Evolutionary conservation across 2,113 vertebrate species (phyloP), one percentile per base, ranked within the genome.

Genomic region (Nycticorax nycticorax): DNA sequence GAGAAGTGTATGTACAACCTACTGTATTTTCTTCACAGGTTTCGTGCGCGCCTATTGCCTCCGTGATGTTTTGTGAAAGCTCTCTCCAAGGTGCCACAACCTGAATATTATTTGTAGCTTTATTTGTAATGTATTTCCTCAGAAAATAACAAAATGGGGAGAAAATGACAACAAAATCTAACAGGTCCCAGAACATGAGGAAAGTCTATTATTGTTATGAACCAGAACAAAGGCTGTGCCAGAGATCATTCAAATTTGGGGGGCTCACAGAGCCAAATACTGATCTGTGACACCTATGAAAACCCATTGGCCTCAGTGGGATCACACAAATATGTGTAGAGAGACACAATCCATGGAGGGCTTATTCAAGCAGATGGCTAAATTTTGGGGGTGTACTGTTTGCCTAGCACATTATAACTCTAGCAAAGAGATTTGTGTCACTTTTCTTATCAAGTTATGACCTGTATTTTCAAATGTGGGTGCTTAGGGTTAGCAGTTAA

Each of bases 391-490:
- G 77, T 78, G 77, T 95, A 82, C 52, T 87, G 62, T 97, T 95
- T 96, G 91, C 89, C 89, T 97, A 92, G 76, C 94, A 92, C 89
- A 72, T 95, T 92, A 53, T 87, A 96, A 86, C 66, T 94, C 56
- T 30, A 96, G 77, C 66, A 91, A 93, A 91, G 59, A 81, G 56
- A 93, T 81, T 91, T 4, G 5, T 91, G 92, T 89, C 76, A 79
- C 86, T 87, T 94, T 92, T 81, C 66, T 92, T 93, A 93, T 57
- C 37, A 1, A 76, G 66, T 92, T 92, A 91, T 91, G 83, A 93
- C 94, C 96, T 95, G 62, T 64, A 57, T 92, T 95, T 96, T 97
- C 94, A 93, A 96, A 92, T 78, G 92, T 78, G 80, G 48, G 77
- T 95, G 73, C 60, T 69, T 72, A 79, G 2, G 19, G 55, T 72